phyloP scores from a whole-genome alignment of 2,113 vertebrate species.

The Archocentrus centrarchus region DNA sequence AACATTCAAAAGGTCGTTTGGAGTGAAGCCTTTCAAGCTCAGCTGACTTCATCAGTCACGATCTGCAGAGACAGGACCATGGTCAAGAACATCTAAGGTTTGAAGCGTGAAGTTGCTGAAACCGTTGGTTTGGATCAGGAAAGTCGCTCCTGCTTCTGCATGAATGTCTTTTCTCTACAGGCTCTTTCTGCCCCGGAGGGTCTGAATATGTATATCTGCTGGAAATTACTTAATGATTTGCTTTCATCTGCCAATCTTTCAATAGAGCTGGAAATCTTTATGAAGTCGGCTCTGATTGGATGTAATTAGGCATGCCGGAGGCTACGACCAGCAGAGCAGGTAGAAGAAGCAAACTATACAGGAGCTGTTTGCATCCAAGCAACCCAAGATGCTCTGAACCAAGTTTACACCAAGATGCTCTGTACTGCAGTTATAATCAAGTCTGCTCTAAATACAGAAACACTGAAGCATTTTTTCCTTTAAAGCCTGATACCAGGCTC shows the following conservation, averaged over 20 bases:
- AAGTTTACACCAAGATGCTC: too few relatives aligned
- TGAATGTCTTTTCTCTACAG: slow-evolving; percentile 1
- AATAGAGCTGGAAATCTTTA: slow-evolving; percentile 32
- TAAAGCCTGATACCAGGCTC: not conserved
- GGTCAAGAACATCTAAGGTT: slow-evolving; percentile 12
- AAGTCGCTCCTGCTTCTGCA: not conserved
- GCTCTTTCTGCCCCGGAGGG: slow-evolving; percentile 11
- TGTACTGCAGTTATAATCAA: too few relatives aligned
- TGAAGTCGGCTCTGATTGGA: slow-evolving; percentile 45
- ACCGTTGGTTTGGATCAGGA: not conserved
- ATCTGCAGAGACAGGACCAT: slow-evolving; percentile 19
- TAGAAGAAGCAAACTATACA: not conserved
- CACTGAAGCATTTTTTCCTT: too few relatives aligned
- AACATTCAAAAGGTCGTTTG: slow-evolving; percentile 4
- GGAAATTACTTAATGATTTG: slow-evolving; percentile 63
- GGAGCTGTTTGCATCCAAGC: not conserved
- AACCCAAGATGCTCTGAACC: not conserved
- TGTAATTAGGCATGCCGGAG: slow-evolving; percentile 25
- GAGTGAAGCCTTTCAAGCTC: not conserved
- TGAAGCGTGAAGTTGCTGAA: not conserved
- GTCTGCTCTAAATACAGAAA: not conserved
- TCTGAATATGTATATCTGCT: slow-evolving; percentile 23
- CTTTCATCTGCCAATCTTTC: slow-evolving; percentile 53
- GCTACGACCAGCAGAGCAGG: slow-evolving; percentile 19
- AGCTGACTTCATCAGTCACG: not conserved